A percentile compares a stretch with the other conserved stretches of the same genome.
Conservation (phyloP, 64 coral and sea anemone species). For the Stylophora pistillata region DNA sequence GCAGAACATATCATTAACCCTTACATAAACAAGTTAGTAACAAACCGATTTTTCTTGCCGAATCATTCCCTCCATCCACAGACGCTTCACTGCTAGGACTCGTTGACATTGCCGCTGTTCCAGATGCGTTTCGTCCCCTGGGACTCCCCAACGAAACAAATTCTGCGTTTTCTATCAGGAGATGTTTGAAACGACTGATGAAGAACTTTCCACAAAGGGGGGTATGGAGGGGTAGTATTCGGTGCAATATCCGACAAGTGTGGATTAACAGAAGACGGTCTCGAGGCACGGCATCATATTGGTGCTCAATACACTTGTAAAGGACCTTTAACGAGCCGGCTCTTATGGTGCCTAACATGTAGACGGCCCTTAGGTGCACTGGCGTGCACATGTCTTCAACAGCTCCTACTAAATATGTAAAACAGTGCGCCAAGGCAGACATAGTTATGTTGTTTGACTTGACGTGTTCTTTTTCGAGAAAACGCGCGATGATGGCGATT, state of each 20-base stretch:
- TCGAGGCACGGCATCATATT: constrained; percentile 81
- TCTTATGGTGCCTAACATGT: constrained; percentile 86
- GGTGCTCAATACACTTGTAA: constrained; percentile 87
- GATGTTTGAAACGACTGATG: constrained; percentile 90
- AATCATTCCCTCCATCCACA: constrained; percentile 33
- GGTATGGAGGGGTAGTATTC: constrained; percentile 83
- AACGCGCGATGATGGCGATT: constrained; percentile 82
- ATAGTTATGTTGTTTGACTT: constrained; percentile 87
- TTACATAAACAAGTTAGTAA: neutral
- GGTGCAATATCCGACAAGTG: constrained; percentile 88
- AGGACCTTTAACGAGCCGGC: constrained; percentile 77
- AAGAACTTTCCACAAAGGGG: constrained; percentile 97
- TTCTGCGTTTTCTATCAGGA: constrained; percentile 96
- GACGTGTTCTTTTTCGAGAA: constrained; percentile 87
- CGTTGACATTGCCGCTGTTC: constrained; percentile 17
- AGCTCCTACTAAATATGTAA: constrained; percentile 91
- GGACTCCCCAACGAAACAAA: constrained; percentile 91
- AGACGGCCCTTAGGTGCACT: constrained; percentile 61
- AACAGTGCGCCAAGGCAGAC: constrained; percentile 91
- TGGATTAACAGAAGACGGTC: constrained; percentile 93
- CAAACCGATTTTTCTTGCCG: constrained; percentile 35
- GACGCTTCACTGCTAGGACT: constrained; percentile 53
- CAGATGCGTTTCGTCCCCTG: constrained; percentile 36
- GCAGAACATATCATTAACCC: neutral
- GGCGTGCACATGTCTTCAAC: constrained; percentile 94